Evolutionary conservation across 92 coral and sea anemone species (phyloP).

Genomic region (Isaurus tuberculatus): DNA sequence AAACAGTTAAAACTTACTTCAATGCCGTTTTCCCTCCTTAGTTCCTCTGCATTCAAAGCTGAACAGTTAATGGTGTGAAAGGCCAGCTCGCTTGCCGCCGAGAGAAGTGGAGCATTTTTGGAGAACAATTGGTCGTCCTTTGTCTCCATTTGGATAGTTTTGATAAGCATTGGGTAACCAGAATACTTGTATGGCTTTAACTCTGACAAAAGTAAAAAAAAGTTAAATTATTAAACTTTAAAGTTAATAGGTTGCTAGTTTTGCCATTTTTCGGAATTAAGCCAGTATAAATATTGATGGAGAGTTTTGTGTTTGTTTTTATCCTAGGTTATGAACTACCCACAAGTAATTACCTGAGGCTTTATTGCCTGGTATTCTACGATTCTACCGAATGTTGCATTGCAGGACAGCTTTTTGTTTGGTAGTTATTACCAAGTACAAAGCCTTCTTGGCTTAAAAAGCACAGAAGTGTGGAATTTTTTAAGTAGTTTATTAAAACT

Average conservation of each 20-base stretch:
- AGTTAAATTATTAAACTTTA: neutral
- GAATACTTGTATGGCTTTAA: constrained; percentile 98
- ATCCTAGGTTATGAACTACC: too few species aligned
- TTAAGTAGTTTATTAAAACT: too few species aligned
- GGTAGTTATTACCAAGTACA: too few species aligned
- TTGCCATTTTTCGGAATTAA: neutral
- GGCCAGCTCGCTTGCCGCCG: constrained; percentile 96
- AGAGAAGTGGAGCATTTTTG: constrained; percentile 82
- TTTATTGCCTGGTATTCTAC: too few species aligned
- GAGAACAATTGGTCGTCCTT: constrained; percentile 76
- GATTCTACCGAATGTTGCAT: too few species aligned
- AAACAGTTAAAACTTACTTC: constrained; percentile 65
- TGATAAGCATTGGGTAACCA: constrained; percentile 98
- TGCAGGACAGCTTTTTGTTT: too few species aligned
- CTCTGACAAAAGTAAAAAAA: constrained; percentile 52
- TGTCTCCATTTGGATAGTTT: constrained; percentile 92
- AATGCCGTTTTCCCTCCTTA: constrained; percentile 91
- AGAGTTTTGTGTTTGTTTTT: too few species aligned
- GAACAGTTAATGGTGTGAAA: constrained; percentile 97
- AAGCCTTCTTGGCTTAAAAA: too few species aligned
- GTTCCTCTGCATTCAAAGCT: constrained; percentile 97
- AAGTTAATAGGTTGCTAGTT: neutral
- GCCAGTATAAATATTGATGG: too few species aligned
- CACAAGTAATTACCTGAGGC: too few species aligned
- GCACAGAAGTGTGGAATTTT: too few species aligned